Evolutionary conservation across 2,797 vertebrate genomes (phyloP), one percentile per base, ranked within the genome.

Genomic region (Thalassophryne amazonica): DNA sequence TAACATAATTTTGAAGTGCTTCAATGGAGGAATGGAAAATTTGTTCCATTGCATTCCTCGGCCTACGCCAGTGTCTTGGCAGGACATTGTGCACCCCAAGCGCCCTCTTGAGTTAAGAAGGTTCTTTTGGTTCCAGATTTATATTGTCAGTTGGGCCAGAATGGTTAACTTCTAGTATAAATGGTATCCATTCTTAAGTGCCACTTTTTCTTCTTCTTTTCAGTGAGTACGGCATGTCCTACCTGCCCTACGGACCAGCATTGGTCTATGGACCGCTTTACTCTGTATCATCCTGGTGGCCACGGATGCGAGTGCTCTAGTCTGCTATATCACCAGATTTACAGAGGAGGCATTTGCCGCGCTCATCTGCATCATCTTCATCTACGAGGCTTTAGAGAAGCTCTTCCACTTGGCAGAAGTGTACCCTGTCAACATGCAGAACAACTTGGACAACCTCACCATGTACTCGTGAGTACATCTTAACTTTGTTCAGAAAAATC

Each of bases 291-390:
- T 95, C 41, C 88, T 98, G 80, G 96, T 98, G 49, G 96, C 96
- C 58, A 97, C 96, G 15, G 96, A 98, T 60, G 95, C 96, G 3
- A 98, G 96, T 88, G 94, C 95, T 49, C 88, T 98, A 12, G 96
- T 98, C 55, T 97, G 96, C 86, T 97, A 98, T 42, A 97, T 98
- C 80, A 98, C 96, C 27, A 91, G 96, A 13, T 98, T 98, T 80
- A 98, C 96, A 11, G 96, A 98, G 72, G 96, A 98, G 73, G 94
- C 96, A 47, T 98, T 98, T 24, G 96, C 96, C 2, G 92, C 96
- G 0, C 94, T 98, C 50, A 98, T 98, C 90, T 98, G 96, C 85
- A 93, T 98, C 81, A 98, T 98, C 87, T 98, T 98, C 84, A 98
- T 98, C 82, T 98, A 98, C 0, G 96, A 98, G 83, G 95, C 96